phyloP scores from a whole-genome alignment of 2,113 vertebrate genomes.

The Laticauda colubrina region DNA sequence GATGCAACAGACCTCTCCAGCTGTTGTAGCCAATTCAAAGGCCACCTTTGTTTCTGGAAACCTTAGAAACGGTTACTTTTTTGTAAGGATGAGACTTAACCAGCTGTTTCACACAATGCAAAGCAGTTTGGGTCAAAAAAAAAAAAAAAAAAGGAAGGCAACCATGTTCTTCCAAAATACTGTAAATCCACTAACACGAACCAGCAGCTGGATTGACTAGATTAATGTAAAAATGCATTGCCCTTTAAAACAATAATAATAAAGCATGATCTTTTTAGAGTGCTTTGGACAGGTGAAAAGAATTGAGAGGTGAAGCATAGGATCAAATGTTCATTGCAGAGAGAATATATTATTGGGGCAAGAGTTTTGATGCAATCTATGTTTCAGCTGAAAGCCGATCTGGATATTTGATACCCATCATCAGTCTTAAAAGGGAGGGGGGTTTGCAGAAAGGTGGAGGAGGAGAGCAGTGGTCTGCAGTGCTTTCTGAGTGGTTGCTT shows the following conservation, averaged over 20 bases:
- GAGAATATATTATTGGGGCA: neutral
- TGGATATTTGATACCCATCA: neutral
- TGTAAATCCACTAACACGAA: neutral
- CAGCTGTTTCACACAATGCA: conserved; percentile 69
- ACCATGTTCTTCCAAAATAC: conserved; percentile 8
- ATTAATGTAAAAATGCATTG: neutral
- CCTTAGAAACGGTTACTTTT: conserved; percentile 71
- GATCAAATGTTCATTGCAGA: neutral
- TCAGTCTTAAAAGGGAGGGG: neutral
- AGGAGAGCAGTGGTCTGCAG: too few species aligned
- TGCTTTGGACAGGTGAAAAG: neutral
- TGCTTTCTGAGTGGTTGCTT: too few species aligned
- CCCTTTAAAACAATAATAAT: neutral
- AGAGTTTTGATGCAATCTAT: neutral
- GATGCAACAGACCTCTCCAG: conserved; percentile 65
- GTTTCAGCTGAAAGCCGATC: neutral
- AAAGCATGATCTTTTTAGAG: neutral
- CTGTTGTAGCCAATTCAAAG: conserved; percentile 72
- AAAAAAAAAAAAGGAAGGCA: neutral
- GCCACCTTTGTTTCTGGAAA: conserved; percentile 72
- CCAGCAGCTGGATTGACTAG: neutral
- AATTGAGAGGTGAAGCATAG: neutral
- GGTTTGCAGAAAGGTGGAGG: neutral
- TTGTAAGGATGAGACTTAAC: conserved; percentile 56
- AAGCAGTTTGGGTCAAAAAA: conserved; percentile 45